Conservation (phyloP, 2,888 invertebrate genomes). For the Hoplodrina ambigua region DNA sequence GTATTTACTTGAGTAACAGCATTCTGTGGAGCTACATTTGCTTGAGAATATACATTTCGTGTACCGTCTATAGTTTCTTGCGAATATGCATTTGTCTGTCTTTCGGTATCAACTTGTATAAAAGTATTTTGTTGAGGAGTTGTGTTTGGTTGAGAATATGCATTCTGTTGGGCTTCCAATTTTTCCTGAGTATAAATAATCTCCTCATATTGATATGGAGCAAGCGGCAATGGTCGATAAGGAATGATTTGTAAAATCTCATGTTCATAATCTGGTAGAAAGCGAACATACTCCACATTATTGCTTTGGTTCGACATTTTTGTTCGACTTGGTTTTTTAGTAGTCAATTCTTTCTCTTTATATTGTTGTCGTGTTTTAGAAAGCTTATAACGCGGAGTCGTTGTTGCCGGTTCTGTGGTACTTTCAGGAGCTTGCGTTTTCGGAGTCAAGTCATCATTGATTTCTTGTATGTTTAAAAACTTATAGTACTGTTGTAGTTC, state of each 20-base stretch:
- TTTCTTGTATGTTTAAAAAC: conserved; percentile 53
- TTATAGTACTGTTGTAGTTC: conserved; percentile 56
- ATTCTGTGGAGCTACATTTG: too few species aligned
- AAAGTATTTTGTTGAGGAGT: too few species aligned
- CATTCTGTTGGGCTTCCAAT: neutral
- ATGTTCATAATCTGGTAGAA: conserved; percentile 58
- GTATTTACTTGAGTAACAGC: too few species aligned
- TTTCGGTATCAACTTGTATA: too few species aligned
- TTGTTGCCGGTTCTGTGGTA: conserved; percentile 44
- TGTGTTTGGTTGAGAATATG: too few species aligned
- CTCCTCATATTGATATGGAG: conserved; percentile 36
- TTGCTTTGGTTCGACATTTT: conserved; percentile 41
- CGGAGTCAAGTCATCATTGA: conserved; percentile 41
- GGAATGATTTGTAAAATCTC: conserved; percentile 52
- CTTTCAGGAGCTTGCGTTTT: conserved; percentile 36
- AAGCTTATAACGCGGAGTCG: conserved; percentile 48
- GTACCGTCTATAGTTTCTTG: too few species aligned
- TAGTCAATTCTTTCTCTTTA: conserved; percentile 57
- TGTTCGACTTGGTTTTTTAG: conserved; percentile 52
- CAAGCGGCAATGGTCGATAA: conserved; percentile 35
- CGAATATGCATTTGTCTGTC: too few species aligned
- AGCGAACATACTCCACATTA: conserved; percentile 58
- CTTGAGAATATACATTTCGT: too few species aligned
- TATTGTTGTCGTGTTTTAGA: conserved; percentile 46
- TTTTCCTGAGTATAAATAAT: conserved; percentile 7